phyloP scores from a whole-genome alignment of 1,140 invertebrate genomes.

The Heliothis virescens region DNA sequence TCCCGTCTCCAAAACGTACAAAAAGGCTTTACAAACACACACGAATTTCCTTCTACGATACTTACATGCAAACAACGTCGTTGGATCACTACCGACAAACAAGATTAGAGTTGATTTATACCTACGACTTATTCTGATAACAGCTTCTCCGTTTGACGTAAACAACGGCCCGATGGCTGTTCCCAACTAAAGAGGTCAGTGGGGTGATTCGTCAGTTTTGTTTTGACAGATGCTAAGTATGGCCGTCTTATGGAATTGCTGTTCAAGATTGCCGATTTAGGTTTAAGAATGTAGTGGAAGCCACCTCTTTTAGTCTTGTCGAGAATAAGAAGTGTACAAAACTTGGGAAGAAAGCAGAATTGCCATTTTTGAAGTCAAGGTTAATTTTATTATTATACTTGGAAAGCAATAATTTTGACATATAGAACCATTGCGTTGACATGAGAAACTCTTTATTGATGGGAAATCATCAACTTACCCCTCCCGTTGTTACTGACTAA shows the following conservation, averaged over 20 bases:
- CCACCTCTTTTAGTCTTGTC: neutral
- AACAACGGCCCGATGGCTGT: constrained; percentile 63
- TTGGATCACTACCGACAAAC: constrained; percentile 66
- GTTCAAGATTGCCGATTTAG: neutral
- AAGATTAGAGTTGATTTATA: constrained; percentile 72
- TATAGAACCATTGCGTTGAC: too few relatives aligned
- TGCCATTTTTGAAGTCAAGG: neutral
- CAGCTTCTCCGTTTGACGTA: constrained; percentile 67
- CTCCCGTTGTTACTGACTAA: too few relatives aligned
- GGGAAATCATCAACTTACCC: too few relatives aligned
- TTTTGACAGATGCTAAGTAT: constrained; percentile 41
- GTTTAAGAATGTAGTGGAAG: neutral
- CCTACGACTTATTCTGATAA: constrained; percentile 70
- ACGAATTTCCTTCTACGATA: neutral
- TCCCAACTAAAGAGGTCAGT: constrained; percentile 32
- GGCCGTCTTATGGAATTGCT: neutral
- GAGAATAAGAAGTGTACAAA: neutral
- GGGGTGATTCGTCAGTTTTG: constrained; percentile 42
- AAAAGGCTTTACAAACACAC: neutral
- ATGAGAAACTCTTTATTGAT: too few relatives aligned
- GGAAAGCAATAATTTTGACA: too few relatives aligned
- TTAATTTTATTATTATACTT: too few relatives aligned
- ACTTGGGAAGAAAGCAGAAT: neutral
- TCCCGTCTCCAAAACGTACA: neutral
- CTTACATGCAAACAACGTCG: constrained; percentile 59